Conservation (phyloP, 2,797 vertebrate species). For the Neoniphon sammara region DNA sequence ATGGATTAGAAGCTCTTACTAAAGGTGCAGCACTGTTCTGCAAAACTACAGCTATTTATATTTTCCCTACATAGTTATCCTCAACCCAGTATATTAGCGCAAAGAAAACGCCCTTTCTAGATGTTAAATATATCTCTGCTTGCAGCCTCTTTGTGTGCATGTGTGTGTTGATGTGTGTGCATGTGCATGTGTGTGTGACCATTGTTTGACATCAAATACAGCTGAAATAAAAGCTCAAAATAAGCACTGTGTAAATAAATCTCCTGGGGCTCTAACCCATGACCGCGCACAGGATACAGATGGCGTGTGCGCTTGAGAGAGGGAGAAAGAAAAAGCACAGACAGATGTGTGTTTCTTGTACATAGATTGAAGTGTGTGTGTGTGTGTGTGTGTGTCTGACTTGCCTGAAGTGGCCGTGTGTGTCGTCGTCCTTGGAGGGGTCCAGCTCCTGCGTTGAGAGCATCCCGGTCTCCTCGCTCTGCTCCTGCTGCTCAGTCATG, state of each 20-base stretch:
- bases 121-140: conserved; percentile 10
- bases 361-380: neutral
- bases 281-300: conserved; percentile 74
- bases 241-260: conserved; percentile 71
- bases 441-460: conserved; percentile 77
- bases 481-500: conserved; percentile 82
- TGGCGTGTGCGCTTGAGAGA: conserved; percentile 37
- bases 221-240: conserved; percentile 65
- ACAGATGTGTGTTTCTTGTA: conserved; percentile 12
- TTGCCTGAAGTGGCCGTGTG: conserved; percentile 82
- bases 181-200: conserved; percentile 22
- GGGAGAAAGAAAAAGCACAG: neutral
- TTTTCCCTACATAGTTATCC: neutral
- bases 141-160: conserved; percentile 25
- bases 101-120: conserved; percentile 2
- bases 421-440: conserved; percentile 77
- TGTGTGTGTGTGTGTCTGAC: conserved; percentile 32
- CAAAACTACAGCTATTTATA: neutral
- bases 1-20: conserved; percentile 17
- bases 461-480: conserved; percentile 75
- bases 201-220: conserved; percentile 74
- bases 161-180: conserved; percentile 15
- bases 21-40: no score
- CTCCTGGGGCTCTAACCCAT: conserved; percentile 58
- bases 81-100: neutral